Conservation (phyloP, 2,888 invertebrate species). For the Muschampia plurimacula region DNA sequence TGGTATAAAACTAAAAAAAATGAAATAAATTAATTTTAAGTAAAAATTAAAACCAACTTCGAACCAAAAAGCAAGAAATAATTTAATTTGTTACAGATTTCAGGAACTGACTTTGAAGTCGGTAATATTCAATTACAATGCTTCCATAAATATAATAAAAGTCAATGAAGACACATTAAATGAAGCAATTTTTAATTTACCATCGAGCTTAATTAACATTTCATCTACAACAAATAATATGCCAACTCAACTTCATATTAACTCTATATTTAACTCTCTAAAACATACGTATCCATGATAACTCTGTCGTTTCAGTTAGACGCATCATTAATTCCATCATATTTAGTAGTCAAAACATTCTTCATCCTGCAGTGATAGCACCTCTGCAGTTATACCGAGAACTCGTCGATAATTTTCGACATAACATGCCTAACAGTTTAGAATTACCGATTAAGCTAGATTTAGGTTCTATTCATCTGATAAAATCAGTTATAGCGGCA, state of each 20-base stretch:
- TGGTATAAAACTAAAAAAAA: no score
- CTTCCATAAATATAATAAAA: neutral
- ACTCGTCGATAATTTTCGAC: no score
- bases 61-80: no score
- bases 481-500: neutral
- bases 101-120: neutral
- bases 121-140: neutral
- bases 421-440: neutral
- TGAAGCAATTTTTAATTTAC: neutral
- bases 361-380: neutral
- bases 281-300: constrained; percentile 29
- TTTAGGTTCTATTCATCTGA: neutral
- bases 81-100: no score
- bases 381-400: neutral
- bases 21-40: no score
- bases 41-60: no score
- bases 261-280: constrained; percentile 36
- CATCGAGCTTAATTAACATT: neutral
- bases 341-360: neutral
- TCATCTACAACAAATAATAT: constrained; percentile 11
- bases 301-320: constrained; percentile 40
- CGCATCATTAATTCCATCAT: constrained; percentile 29
- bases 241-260: neutral
- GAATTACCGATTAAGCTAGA: neutral
- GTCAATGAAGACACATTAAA: neutral